Evolutionary conservation across 1,140 invertebrate genomes (phyloP).

Genomic region (Caenorhabditis brenneri): DNA sequence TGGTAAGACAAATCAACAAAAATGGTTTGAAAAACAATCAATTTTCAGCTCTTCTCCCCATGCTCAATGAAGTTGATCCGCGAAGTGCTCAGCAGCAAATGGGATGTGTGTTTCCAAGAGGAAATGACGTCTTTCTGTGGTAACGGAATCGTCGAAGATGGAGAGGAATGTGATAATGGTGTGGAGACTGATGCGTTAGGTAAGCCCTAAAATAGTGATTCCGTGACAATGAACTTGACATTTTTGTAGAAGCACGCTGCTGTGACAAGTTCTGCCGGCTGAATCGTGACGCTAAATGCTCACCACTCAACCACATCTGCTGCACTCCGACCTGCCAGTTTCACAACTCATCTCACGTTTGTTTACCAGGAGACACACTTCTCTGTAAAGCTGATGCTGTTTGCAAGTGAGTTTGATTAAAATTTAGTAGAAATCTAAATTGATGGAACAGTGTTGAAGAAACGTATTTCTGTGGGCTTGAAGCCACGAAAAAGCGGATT

Average conservation of each 20-base stretch:
- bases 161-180: constrained; percentile 52
- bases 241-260: constrained; percentile 1
- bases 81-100: constrained; percentile 23
- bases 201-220: neutral
- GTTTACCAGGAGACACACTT: neutral
- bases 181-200: neutral
- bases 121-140: constrained; percentile 49
- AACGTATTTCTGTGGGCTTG: too few relatives aligned
- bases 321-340: constrained; percentile 35
- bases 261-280: constrained; percentile 24
- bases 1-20: neutral
- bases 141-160: constrained; percentile 50
- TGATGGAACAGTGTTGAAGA: too few relatives aligned
- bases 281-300: neutral
- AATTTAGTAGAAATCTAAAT: neutral
- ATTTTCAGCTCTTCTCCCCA: constrained; percentile 51
- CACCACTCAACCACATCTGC: constrained; percentile 43
- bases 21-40: neutral
- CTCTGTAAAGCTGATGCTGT: constrained; percentile 9
- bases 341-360: constrained; percentile 16
- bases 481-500: too few relatives aligned
- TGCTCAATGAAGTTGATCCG: constrained; percentile 39
- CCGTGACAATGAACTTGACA: neutral
- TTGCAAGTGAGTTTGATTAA: constrained; percentile 17
- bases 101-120: constrained; percentile 34